phyloP scores from a whole-genome alignment of 1,140 invertebrate genomes.

The Drosophila lini region DNA sequence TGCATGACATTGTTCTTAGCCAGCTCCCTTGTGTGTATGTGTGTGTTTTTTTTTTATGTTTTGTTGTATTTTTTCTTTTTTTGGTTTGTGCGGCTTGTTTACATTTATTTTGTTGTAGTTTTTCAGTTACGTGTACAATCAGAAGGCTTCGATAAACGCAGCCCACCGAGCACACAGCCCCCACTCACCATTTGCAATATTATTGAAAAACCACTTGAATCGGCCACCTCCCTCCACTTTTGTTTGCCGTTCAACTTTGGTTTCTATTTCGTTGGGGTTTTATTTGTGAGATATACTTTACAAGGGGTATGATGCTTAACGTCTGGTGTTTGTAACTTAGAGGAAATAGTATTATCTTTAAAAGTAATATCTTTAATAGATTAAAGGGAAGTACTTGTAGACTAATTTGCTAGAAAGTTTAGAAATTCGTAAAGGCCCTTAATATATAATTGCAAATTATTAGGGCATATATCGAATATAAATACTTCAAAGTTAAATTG shows the following conservation, averaged over 20 bases:
- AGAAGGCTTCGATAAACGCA: conserved; percentile 28
- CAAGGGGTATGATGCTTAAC: not conserved
- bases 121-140: conserved; percentile 44
- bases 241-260: conserved; percentile 53
- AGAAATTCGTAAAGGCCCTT: no score
- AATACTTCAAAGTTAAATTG: not conserved
- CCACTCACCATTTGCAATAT: conserved; percentile 49
- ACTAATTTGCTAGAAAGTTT: no score
- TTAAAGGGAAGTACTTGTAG: no score
- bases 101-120: conserved; percentile 66
- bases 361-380: no score
- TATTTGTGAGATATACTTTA: conserved; percentile 6
- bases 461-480: no score
- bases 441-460: no score
- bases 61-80: conserved; percentile 7
- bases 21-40: conserved; percentile 24
- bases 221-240: conserved; percentile 18
- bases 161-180: not conserved
- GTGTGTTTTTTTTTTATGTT: not conserved
- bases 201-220: conserved; percentile 55
- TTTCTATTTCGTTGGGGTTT: conserved; percentile 47
- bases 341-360: not conserved
- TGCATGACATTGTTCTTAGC: conserved; percentile 77
- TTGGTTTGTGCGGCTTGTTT: conserved; percentile 57
- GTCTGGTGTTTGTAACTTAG: not conserved